These are phyloP conservation scores for Chrosomus eos DNA, from an alignment of 2,797 vertebrate species.

Conservation along the genomic window DNA sequence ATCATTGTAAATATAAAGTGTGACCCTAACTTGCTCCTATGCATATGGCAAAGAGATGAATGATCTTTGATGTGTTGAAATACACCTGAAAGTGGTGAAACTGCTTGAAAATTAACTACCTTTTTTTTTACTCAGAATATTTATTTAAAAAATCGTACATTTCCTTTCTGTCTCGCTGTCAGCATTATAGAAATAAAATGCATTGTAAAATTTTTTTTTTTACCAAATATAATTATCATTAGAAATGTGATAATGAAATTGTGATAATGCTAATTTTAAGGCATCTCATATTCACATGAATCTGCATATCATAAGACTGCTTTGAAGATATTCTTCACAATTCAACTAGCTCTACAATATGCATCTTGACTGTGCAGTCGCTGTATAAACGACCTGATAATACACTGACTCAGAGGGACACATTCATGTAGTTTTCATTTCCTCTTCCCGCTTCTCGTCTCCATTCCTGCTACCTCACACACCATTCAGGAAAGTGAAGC, in stretches of 20 bases:
- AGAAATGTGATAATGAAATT: too few species aligned
- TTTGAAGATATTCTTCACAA: not conserved
- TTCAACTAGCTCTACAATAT: not conserved
- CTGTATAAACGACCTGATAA: conserved; percentile 41
- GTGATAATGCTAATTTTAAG: not conserved
- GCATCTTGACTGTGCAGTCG: not conserved
- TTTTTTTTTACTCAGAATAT: not conserved
- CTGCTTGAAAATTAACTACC: not conserved
- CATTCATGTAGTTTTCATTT: conserved; percentile 49
- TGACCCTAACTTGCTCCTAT: not conserved
- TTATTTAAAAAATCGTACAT: not conserved
- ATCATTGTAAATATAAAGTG: not conserved
- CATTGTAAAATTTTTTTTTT: not conserved
- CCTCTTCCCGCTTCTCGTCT: conserved; percentile 43
- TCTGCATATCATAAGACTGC: not conserved
- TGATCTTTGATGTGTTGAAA: not conserved
- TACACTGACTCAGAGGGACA: conserved; percentile 38
- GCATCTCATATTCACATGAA: not conserved
- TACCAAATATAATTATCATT: not conserved
- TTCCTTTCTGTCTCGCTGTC: not conserved
- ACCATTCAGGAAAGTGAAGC: conserved; percentile 58
- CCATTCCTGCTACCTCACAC: conserved; percentile 45
- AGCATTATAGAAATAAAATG: not conserved
- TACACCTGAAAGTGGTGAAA: not conserved
- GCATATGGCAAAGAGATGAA: not conserved